Conservation (phyloP, 92 coral and sea anemone genomes). For the Isaurus tuberculatus region DNA sequence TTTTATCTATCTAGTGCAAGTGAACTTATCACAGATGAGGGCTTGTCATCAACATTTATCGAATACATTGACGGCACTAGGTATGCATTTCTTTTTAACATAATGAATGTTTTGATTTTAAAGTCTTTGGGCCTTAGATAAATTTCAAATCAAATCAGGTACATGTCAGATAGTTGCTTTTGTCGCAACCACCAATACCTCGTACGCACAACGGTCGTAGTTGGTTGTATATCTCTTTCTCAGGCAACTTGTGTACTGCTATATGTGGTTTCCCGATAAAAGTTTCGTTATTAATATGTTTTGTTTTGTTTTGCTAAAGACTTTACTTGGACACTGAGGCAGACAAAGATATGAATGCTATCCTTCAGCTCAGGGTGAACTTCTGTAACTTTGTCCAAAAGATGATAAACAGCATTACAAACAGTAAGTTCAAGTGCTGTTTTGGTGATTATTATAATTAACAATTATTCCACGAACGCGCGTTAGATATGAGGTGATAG, state of each 20-base stretch:
- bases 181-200: too few species aligned
- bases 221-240: too few species aligned
- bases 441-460: background rate
- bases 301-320: slow-evolving; percentile 47
- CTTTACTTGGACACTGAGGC: slow-evolving; percentile 92
- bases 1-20: slow-evolving; percentile 69
- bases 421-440: slow-evolving; percentile 61
- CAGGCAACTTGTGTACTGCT: too few species aligned
- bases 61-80: slow-evolving; percentile 98
- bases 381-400: slow-evolving; percentile 88
- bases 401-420: slow-evolving; percentile 89
- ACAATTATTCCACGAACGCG: too few species aligned
- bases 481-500: too few species aligned
- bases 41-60: slow-evolving; percentile 75
- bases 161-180: too few species aligned
- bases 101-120: too few species aligned
- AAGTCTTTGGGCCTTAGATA: too few species aligned
- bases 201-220: too few species aligned
- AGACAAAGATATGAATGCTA: slow-evolving; percentile 94
- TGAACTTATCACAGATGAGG: slow-evolving; percentile 88
- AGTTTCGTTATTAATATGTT: background rate
- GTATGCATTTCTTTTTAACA: slow-evolving; percentile 43
- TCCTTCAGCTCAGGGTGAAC: slow-evolving; percentile 85
- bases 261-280: too few species aligned
- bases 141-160: too few species aligned